Evolutionary conservation across 2,888 invertebrate species (phyloP).

Genomic region (Dasypolia templi): DNA sequence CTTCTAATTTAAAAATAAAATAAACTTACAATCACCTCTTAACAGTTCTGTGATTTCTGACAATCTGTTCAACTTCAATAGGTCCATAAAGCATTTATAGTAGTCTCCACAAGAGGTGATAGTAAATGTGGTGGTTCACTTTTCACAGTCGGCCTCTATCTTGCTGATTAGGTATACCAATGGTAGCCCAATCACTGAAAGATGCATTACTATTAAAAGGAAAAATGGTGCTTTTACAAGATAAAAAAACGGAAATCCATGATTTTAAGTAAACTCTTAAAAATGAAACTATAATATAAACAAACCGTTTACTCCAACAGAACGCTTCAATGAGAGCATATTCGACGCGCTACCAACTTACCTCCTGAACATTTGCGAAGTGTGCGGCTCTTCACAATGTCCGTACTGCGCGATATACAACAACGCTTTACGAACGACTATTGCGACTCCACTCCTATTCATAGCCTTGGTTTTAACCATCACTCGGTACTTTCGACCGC

Average conservation of each 20-base stretch:
- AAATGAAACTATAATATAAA: not conserved
- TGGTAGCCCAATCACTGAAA: too few relatives aligned
- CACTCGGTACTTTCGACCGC: constrained; percentile 51
- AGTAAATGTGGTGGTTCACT: too few relatives aligned
- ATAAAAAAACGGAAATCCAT: not conserved
- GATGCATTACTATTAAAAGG: too few relatives aligned
- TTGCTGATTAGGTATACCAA: too few relatives aligned
- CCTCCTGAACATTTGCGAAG: constrained; percentile 97
- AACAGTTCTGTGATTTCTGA: too few relatives aligned
- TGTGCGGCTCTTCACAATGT: constrained; percentile 98
- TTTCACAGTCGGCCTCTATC: too few relatives aligned
- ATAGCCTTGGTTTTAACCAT: constrained; percentile 61
- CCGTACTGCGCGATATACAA: constrained; percentile 97
- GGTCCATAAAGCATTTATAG: too few relatives aligned
- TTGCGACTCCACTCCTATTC: constrained; percentile 66
- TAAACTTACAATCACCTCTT: too few relatives aligned
- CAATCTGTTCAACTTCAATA: too few relatives aligned
- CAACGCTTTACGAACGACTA: constrained; percentile 83
- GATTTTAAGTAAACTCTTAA: not conserved
- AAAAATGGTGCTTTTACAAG: too few relatives aligned
- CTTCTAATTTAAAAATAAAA: too few relatives aligned
- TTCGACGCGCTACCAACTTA: constrained; percentile 96
- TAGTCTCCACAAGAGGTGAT: too few relatives aligned
- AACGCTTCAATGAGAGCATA: constrained; percentile 97
- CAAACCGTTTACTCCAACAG: constrained; percentile 86